Percentiles rank a stretch among this genome's conserved stretches.
Evolutionary conservation across 2,113 vertebrate genomes (phyloP).

Genomic region (Cyanoramphus novaezelandiae): DNA sequence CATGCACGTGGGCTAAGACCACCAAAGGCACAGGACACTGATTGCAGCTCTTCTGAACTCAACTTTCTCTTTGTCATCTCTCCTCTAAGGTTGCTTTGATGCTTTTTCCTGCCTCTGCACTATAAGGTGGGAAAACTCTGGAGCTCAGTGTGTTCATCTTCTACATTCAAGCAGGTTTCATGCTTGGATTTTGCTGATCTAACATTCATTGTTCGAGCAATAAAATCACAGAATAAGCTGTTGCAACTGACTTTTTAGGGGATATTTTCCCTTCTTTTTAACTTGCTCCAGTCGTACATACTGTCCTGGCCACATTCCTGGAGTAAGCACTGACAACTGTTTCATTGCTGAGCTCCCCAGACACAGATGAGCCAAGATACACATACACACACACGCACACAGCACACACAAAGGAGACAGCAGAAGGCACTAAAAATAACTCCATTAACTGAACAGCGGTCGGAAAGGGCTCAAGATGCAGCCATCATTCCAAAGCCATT

Average conservation of each 20-base stretch:
- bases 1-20: background rate
- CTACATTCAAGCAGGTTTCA: background rate
- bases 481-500: background rate
- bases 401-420: background rate
- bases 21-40: background rate
- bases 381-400: background rate
- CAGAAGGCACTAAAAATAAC: conserved; percentile 43
- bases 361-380: background rate
- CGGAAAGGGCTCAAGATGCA: background rate
- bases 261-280: conserved; percentile 14
- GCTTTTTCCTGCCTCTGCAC: background rate
- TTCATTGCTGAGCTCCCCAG: background rate
- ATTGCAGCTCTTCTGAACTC: background rate
- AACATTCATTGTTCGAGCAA: background rate
- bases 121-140: background rate
- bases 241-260: background rate
- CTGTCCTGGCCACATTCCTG: conserved; percentile 34
- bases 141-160: background rate
- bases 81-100: background rate
- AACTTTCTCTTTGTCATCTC: background rate
- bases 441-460: background rate
- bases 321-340: background rate
- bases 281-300: conserved; percentile 38
- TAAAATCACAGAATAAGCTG: background rate
- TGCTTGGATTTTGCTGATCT: background rate